Conservation (phyloP, 2,888 invertebrate genomes). For the Hypselothyrea guttata region DNA sequence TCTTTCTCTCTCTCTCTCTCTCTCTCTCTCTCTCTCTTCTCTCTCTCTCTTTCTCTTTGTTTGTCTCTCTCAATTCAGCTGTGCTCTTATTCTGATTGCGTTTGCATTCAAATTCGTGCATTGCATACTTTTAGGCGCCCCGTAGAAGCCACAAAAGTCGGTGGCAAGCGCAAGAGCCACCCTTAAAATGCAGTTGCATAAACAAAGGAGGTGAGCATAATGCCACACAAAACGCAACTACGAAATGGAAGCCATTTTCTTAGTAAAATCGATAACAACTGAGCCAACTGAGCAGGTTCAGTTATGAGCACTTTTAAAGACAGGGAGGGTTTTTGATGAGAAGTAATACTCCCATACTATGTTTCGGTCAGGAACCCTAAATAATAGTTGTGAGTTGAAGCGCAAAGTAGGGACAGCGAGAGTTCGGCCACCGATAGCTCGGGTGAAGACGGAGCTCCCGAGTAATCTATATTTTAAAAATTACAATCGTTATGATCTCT, state of each 20-base stretch:
- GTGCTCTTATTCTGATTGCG: background rate
- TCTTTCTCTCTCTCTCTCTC: background rate
- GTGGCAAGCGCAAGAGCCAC: constrained; percentile 1
- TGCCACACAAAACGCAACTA: background rate
- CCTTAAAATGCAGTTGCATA: constrained; percentile 39
- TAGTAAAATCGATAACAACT: constrained; percentile 29
- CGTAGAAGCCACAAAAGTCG: constrained; percentile 52
- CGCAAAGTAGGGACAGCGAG: no score
- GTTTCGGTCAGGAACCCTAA: no score
- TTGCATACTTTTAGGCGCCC: constrained; percentile 70
- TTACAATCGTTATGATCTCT: no score
- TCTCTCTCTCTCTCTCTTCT: background rate
- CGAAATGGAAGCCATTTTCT: constrained; percentile 35
- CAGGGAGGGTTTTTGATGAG: no score
- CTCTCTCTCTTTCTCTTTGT: background rate
- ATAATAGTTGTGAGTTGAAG: no score
- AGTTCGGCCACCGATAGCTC: no score
- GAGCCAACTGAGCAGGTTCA: background rate
- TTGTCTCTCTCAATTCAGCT: no score
- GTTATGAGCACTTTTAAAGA: no score
- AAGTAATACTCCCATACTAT: no score
- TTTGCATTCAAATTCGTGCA: background rate
- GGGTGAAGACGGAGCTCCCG: no score
- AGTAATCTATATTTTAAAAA: no score
- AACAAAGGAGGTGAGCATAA: constrained; percentile 21